phyloP scores from a whole-genome alignment of 2,797 vertebrate species.

The Brotula barbata region DNA sequence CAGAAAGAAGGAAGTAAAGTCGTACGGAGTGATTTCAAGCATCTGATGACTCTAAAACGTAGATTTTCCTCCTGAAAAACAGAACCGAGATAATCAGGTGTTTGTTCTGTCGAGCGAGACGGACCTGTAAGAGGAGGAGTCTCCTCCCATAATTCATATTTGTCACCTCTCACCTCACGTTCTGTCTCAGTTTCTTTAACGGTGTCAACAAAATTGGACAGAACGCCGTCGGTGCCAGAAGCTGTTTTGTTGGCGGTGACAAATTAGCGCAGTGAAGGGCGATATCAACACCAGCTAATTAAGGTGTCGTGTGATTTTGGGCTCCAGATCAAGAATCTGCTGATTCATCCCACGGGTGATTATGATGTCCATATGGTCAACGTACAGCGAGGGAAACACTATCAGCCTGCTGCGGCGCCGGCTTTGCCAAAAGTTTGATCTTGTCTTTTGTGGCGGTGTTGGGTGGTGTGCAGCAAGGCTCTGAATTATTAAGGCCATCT shows the following conservation, averaged over 20 bases:
- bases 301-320: constrained; percentile 84
- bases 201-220: constrained; percentile 38
- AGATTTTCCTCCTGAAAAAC: too few species aligned
- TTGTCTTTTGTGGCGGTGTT: constrained; percentile 79
- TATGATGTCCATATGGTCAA: constrained; percentile 85
- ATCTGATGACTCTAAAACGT: too few species aligned
- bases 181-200: constrained; percentile 44
- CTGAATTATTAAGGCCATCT: constrained; percentile 82
- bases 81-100: too few species aligned
- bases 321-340: constrained; percentile 81
- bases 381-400: constrained; percentile 80
- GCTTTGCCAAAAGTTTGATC: constrained; percentile 81
- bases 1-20: too few species aligned
- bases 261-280: constrained; percentile 72
- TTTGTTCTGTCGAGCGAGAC: too few species aligned
- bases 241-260: constrained; percentile 63
- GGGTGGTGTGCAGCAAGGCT: constrained; percentile 70
- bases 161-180: constrained; percentile 43
- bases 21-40: too few species aligned
- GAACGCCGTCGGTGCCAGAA: constrained; percentile 50
- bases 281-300: constrained; percentile 78
- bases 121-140: too few species aligned
- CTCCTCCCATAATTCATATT: constrained; percentile 6
- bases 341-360: constrained; percentile 82
- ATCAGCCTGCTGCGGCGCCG: constrained; percentile 60